Evolutionary conservation across 1,140 invertebrate species (phyloP), one percentile per base, ranked within the genome.

Genomic region (Saxidomus purpurata): DNA sequence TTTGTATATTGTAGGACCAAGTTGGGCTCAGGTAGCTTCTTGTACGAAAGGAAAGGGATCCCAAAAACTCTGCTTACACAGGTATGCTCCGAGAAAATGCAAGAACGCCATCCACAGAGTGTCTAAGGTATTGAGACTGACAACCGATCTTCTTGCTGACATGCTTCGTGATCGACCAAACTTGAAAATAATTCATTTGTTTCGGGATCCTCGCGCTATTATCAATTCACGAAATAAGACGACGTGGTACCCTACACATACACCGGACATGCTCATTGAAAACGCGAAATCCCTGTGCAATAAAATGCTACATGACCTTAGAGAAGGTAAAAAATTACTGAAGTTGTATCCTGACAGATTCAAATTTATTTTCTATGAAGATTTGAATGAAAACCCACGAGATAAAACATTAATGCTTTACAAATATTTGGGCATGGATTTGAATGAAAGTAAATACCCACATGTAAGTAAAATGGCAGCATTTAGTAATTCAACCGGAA

Each of bases 291-390:
- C 67, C 22, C 28, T 69, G 22, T 69, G 52, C 52, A 55, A 22
- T 15, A 55, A 55, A 55, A 55, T 55, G 52, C 19, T 55, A n/a
- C 19, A 19, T 52, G 76, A 79, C 49, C 52, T 52, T 22, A 6
- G n/a, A 31, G 76, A 49, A 34, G 76, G 76, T 19, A 28, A 52
- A 40, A 49, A 79, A 55, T n/a, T 79, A 19, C 40, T 52, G 8
- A 25, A 52, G 22, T 22, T 40, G 22, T 69, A 84, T 28, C 59
- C 59, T 34, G 81, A 84, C 31, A 28, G 47, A 36, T 84, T 84
- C 36, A 67, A 36, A 28, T 84, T 84, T 47, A 13, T 84, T 36
- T 84, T 28, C 40, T 84, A 84, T 69, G 81, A 84, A 69, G 81
- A 84, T 28, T 25, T 84, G 6, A 84, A 47, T n/a, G 81, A 81